Base-by-base conservation (phyloP, 2,888 invertebrate species). In the Drosophila percnosoma region DNA sequence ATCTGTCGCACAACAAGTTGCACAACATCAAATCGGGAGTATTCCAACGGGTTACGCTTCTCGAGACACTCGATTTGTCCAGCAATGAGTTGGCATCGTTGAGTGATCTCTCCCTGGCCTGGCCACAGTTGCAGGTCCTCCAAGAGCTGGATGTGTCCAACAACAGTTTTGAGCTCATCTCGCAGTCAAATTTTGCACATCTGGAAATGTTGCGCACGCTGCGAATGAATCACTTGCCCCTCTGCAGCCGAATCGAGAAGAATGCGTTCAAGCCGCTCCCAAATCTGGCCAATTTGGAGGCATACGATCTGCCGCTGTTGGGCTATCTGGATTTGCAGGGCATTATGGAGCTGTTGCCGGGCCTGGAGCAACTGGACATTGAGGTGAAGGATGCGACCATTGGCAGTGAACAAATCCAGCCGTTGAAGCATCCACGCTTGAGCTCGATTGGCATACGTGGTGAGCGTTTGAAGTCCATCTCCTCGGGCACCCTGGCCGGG, bases 321-420 rank as follows among this genome's bases (percentile, higher is more conserved):
- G 97, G 97, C 1, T 97, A 97, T 89, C 94, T 97, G 73, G 98
- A 98, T 92, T 95, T 97, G n/a, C 96, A 96, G 87, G 97, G 97
- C 0, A 95, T 98, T 36, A 93, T 98, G n/a, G 95, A 96, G 80
- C 94, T 95, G 77, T 93, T 98, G 85, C 95, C 95, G 2, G 95
- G 96, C 0, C 92, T 98, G 49, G 96, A 97, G 92, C 94, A 94
- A 77, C 93, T 98, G 15, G 97, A 97, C 75, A 95, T 98, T 61
- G 98, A 98, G 94, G 95, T 98, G 0, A 98, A 98, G 92, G 98
- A 98, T 81, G 94, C 96, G 0, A 95, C 95, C 7, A 95, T 97
- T 60, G 96, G 97, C 51, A 96, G 96, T 54, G 97, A 97, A 87
- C 97, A 98, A 89, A 93, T 98, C 48, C 96, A 96, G 83, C 95